Evolutionary conservation across 2,797 vertebrate genomes (phyloP).

Genomic region (Alcedo quadribrachys): DNA sequence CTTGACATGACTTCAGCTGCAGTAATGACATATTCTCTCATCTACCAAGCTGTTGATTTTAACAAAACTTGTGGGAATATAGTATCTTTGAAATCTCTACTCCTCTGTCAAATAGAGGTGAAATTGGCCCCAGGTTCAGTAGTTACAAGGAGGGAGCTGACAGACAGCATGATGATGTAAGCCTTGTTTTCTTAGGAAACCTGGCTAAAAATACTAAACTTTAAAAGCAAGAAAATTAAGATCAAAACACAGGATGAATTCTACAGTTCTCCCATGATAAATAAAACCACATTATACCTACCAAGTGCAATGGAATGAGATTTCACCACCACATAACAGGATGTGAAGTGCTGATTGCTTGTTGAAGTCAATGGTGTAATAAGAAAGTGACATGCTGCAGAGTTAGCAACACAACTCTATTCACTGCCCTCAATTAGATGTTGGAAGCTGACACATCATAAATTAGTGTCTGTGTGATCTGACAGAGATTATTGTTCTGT

Average conservation of each 20-base stretch:
- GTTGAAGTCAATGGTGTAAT: background rate
- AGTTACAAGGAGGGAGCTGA: background rate
- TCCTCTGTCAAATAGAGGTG: background rate
- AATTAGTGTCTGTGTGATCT: background rate
- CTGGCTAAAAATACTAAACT: conserved; percentile 3
- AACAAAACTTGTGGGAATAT: background rate
- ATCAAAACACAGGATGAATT: conserved; percentile 21
- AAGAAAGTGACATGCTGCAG: background rate
- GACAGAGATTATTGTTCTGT: background rate
- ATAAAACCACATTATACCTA: conserved; percentile 4
- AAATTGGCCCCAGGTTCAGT: conserved; percentile 5
- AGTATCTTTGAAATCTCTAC: background rate
- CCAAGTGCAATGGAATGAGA: background rate
- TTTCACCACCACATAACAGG: background rate
- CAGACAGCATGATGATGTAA: background rate
- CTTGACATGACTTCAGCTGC: background rate
- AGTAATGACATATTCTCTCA: background rate
- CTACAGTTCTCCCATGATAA: background rate
- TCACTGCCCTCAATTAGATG: background rate
- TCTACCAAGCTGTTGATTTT: background rate
- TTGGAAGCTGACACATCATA: background rate
- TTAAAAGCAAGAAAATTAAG: conserved; percentile 48
- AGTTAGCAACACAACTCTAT: background rate
- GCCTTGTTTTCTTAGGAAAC: background rate
- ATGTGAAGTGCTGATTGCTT: background rate